Evolutionary conservation across 2,797 vertebrate genomes (phyloP).

Genomic region (Thunnus albacares): DNA sequence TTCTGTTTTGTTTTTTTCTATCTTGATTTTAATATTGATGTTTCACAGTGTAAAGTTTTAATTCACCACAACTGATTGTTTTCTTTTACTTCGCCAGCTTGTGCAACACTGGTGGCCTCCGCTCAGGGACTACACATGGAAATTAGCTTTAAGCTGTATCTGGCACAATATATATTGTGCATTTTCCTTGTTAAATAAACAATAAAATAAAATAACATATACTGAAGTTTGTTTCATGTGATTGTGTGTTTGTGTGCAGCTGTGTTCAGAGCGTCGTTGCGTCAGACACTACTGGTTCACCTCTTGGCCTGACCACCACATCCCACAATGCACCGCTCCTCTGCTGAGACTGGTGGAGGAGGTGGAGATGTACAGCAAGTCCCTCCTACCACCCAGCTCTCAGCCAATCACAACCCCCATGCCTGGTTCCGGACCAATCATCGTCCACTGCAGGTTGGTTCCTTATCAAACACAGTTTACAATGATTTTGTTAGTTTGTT

Average conservation of each 20-base stretch:
- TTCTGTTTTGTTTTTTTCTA: too few species aligned
- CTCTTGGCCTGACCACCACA: conserved; percentile 93
- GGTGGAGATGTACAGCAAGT: conserved; percentile 84
- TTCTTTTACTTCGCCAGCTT: too few species aligned
- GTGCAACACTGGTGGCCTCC: too few species aligned
- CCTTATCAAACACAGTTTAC: neutral
- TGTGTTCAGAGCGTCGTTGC: conserved; percentile 76
- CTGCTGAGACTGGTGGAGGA: conserved; percentile 89
- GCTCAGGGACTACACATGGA: too few species aligned
- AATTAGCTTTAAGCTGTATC: too few species aligned
- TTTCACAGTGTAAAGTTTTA: too few species aligned
- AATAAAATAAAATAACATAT: neutral
- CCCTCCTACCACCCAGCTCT: conserved; percentile 32
- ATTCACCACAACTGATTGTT: too few species aligned
- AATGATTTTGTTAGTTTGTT: too few species aligned
- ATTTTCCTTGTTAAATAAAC: too few species aligned
- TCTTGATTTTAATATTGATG: too few species aligned
- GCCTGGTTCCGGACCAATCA: conserved; percentile 78
- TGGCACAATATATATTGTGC: too few species aligned
- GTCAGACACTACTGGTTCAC: conserved; percentile 92
- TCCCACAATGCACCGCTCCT: conserved; percentile 88
- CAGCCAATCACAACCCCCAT: conserved; percentile 42
- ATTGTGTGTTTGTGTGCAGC: conserved; percentile 66
- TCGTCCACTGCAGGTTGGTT: conserved; percentile 93
- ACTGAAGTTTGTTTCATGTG: neutral